Conservation (phyloP, 2,797 vertebrate species). For the Sebastolobus altivelis region DNA sequence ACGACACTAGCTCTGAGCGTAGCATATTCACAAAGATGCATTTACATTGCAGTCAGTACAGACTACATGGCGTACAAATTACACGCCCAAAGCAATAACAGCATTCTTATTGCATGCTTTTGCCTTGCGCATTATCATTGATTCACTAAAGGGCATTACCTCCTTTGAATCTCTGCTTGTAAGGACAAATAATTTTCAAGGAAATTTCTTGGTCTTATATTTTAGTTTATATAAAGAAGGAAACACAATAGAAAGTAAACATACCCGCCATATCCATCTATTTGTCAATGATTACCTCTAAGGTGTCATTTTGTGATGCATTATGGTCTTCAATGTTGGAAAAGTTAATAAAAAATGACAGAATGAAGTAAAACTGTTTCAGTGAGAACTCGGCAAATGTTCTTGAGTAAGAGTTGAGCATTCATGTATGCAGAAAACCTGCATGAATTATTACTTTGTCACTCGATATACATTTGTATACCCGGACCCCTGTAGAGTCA, state of each 20-base stretch:
- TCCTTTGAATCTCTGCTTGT: neutral
- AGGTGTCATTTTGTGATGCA: neutral
- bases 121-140: too few relatives aligned
- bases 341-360: neutral
- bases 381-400: neutral
- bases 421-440: slow-evolving; percentile 13
- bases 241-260: neutral
- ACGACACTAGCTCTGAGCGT: too few relatives aligned
- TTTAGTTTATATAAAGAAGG: neutral
- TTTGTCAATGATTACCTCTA: neutral
- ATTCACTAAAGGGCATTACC: neutral
- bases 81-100: too few relatives aligned
- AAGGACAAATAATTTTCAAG: neutral
- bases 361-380: neutral
- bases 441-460: slow-evolving; percentile 13
- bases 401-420: neutral
- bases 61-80: too few relatives aligned
- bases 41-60: too few relatives aligned
- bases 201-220: neutral
- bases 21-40: too few relatives aligned
- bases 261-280: neutral
- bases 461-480: neutral
- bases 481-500: neutral
- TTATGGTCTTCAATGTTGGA: neutral
- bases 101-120: too few relatives aligned